Conservation (phyloP, 2,797 vertebrate genomes). For the Hozukius guyotensis region DNA sequence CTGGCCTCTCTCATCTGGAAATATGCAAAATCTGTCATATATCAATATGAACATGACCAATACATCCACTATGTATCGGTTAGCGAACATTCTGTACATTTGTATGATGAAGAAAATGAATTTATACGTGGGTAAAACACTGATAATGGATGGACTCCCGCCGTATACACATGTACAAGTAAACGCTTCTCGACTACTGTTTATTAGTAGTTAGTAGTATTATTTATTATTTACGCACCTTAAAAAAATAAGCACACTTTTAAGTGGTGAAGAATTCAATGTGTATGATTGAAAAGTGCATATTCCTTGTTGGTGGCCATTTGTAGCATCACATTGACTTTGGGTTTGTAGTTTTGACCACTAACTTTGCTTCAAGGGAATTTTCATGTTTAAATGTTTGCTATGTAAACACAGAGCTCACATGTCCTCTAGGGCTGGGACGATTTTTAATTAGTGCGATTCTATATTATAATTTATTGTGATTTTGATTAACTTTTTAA, state of each 20-base stretch:
- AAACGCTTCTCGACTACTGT: not conserved
- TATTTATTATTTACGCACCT: not conserved
- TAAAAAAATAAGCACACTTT: not conserved
- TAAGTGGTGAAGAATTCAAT: not conserved
- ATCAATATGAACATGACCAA: not conserved
- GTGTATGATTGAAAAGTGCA: not conserved
- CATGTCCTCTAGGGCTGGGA: not conserved
- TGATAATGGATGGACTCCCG: not conserved
- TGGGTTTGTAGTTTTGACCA: not conserved
- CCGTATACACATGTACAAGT: not conserved
- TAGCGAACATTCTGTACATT: not conserved
- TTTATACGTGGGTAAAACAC: not conserved
- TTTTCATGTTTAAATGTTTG: not conserved
- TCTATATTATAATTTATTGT: no score
- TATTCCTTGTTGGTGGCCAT: not conserved
- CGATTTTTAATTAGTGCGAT: no score
- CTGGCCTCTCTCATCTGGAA: not conserved
- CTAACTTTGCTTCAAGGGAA: not conserved
- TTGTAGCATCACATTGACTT: not conserved
- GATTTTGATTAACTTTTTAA: no score
- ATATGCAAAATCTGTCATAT: not conserved
- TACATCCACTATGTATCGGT: not conserved
- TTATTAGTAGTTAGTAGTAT: no score
- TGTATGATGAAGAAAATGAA: not conserved
- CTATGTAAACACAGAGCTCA: not conserved